Evolutionary conservation across 2,888 invertebrate genomes (phyloP).

Genomic region (Caenorhabditis sinica): DNA sequence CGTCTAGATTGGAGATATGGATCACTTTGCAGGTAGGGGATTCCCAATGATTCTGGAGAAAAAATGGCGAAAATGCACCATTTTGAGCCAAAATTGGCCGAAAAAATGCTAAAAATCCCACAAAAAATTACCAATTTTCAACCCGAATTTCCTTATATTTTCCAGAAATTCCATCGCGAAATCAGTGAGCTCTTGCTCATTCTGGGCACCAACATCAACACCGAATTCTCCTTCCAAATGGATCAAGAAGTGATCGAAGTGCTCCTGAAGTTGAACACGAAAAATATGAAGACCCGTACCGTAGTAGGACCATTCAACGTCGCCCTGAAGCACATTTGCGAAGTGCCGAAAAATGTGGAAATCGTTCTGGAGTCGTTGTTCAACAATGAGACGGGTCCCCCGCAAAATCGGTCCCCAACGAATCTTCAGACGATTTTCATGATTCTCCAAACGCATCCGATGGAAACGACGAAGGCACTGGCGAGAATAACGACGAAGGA

Average conservation of each 20-base stretch:
- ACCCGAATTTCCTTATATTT: no score
- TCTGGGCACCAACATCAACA: constrained; percentile 58
- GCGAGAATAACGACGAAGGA: constrained; percentile 45
- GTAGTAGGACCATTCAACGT: constrained; percentile 42
- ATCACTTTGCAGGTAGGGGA: constrained; percentile 33
- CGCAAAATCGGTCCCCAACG: constrained; percentile 49
- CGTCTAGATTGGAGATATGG: constrained; percentile 61
- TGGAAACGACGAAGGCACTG: constrained; percentile 47
- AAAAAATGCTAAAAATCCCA: no score
- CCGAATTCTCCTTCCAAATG: constrained; percentile 1
- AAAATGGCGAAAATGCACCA: no score
- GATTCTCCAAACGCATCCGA: constrained; percentile 39
- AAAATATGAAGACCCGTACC: constrained; percentile 60
- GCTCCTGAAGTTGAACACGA: constrained; percentile 57
- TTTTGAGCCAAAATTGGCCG: no score
- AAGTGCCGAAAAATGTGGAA: constrained; percentile 19
- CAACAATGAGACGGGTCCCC: constrained; percentile 47
- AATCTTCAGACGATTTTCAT: constrained; percentile 55
- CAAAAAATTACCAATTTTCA: no score
- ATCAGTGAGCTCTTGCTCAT: constrained; percentile 55
- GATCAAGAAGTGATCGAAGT: constrained; percentile 60
- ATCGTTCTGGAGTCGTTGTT: constrained; percentile 46
- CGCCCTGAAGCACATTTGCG: constrained; percentile 28
- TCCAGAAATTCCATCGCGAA: constrained; percentile 60
- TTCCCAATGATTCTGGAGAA: no score